Percentiles rank a stretch among this genome's conserved stretches.
These are phyloP conservation scores for Nomada ferruginata DNA, from an alignment of 2,888 invertebrate species.

Conservation along the genomic window DNA sequence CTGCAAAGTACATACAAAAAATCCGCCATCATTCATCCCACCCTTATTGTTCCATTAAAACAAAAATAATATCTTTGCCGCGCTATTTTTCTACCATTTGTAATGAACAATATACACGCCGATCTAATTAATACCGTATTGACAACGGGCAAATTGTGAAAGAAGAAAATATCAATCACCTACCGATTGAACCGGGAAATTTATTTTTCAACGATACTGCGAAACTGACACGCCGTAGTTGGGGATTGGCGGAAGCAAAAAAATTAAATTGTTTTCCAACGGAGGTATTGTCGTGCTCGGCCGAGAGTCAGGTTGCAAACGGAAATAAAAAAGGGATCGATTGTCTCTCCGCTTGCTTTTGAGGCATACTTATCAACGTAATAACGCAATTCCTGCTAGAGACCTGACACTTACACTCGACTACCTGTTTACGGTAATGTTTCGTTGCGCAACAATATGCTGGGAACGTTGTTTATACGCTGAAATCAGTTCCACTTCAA, in stretches of 20 bases:
- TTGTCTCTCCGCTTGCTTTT: constrained; percentile 1
- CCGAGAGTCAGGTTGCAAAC: not conserved
- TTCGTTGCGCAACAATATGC: constrained; percentile 55
- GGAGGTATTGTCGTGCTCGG: not conserved
- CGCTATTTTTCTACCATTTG: not conserved
- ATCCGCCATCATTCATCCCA: too few species aligned
- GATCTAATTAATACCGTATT: too few species aligned
- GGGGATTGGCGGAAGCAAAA: not conserved
- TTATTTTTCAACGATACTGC: not conserved
- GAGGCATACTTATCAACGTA: constrained; percentile 13
- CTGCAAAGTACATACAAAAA: too few species aligned
- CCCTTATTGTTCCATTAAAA: too few species aligned
- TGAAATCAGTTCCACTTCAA: constrained; percentile 49
- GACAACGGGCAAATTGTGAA: not conserved
- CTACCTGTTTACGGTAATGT: constrained; percentile 49
- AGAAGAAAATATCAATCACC: not conserved
- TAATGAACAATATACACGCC: not conserved
- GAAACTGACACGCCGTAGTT: not conserved
- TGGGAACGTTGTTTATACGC: constrained; percentile 49
- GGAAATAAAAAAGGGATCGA: constrained; percentile 15
- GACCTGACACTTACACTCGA: not conserved
- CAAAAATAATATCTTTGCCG: too few species aligned
- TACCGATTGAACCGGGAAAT: not conserved
- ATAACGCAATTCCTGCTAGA: not conserved
- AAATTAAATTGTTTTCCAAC: constrained; percentile 20